Evolutionary conservation across 2,797 vertebrate species (phyloP).

Genomic region (Sarcoramphus papa): DNA sequence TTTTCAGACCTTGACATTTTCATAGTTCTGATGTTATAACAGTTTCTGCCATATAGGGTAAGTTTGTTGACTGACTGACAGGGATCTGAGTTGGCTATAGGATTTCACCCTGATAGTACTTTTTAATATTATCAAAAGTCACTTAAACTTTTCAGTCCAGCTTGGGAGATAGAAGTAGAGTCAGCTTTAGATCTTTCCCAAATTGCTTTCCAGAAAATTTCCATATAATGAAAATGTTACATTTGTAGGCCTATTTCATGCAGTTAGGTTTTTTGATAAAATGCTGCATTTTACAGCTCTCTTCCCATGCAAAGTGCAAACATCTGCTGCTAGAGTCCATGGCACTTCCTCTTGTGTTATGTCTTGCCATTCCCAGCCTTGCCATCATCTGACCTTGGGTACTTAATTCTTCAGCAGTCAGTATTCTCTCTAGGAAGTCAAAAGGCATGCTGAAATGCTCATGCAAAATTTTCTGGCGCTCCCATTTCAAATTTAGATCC

Average conservation of each 20-base stretch:
- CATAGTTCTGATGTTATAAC: background rate
- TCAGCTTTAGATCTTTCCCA: background rate
- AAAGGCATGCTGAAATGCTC: background rate
- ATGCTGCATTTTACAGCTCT: background rate
- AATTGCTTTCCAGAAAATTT: background rate
- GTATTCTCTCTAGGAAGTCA: constrained; percentile 21
- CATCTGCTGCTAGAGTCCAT: background rate
- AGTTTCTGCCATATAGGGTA: background rate
- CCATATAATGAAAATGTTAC: background rate
- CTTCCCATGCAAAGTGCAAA: background rate
- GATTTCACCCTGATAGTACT: background rate
- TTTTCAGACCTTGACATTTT: background rate
- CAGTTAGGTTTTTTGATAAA: background rate
- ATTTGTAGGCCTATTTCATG: background rate
- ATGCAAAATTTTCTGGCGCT: background rate
- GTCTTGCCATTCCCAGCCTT: constrained; percentile 26
- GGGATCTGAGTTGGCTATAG: background rate
- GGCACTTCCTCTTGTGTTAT: background rate
- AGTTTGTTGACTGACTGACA: background rate
- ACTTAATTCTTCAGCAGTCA: constrained; percentile 3
- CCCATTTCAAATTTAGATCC: constrained; percentile 41
- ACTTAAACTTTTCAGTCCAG: background rate
- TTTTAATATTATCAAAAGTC: background rate
- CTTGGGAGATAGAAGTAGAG: background rate
- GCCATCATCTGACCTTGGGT: constrained; percentile 22